Evolutionary conservation across 2,888 invertebrate genomes (phyloP), one percentile per base, ranked within the genome.

Genomic region (Apodemia mormo): DNA sequence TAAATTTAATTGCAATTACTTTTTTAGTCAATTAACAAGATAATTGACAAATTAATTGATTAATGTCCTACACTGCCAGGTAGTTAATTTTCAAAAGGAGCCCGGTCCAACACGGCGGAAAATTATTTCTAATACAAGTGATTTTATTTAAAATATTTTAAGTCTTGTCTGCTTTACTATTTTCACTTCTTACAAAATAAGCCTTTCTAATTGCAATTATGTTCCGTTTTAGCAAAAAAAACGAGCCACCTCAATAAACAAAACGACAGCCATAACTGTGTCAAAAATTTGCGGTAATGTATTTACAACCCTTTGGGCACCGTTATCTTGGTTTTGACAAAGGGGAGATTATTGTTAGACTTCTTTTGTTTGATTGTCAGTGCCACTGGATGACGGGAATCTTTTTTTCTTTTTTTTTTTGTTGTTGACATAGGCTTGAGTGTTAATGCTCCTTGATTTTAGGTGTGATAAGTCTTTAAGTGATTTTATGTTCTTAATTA

Each of bases 231-330:
- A 6, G 30, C n/a, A 52, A 52, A 52, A 52, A 33, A 12, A 7
- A 1, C 61, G 10, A 33, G 14, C 33, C 33, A 33, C 61, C 61
- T 10, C 61, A 61, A 61, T 61, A 52, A 52, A 33, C 61, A 61
- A 61, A 33, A 52, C 52, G 1, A 40, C 1, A 52, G 52, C 14
- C 52, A n/a, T 61, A 33, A 61, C 61, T 61, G 61, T 30, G 58
- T 14, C 61, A 14, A 33, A 61, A 61, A 61, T 61, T 61, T 61
- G 61, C 61, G 61, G 61, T 61, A 33, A 33, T 61, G 30, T 33
- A 52, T 61, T 61, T 61, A 68, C 71, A 71, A 71, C 68, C 71
- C 71, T 68, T 71, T 66, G 61, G 65, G 61, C 49, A 68, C 68
- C 71, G 71, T 71, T 71, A 71, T 71, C 45, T 68, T 54, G 6